A percentile compares a stretch with the other conserved stretches of the same genome.
Evolutionary conservation across 2,113 vertebrate species (phyloP).

Genomic region (Oceanodroma tethys): DNA sequence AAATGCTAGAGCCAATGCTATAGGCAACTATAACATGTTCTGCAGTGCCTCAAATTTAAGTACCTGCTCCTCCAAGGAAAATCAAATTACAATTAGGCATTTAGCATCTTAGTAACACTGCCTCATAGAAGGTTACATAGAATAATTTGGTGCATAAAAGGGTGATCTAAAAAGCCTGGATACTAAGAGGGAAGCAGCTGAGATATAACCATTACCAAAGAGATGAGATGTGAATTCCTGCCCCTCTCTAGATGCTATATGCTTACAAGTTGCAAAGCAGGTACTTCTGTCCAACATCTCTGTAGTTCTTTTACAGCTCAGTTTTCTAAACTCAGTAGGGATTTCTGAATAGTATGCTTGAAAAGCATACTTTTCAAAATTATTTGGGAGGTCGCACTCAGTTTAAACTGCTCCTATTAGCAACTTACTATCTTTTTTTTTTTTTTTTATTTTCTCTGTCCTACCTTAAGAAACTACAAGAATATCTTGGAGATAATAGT

Average conservation of each 20-base stretch:
- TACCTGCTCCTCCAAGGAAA: not conserved
- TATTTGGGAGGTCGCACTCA: not conserved
- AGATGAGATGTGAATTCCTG: not conserved
- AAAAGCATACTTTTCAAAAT: not conserved
- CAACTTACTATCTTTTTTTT: not conserved
- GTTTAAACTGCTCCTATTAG: not conserved
- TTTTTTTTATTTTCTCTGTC: not conserved
- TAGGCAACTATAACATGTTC: not conserved
- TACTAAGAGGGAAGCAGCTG: not conserved
- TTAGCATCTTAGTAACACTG: not conserved
- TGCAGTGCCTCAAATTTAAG: not conserved
- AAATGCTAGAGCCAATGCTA: not conserved
- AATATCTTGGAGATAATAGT: not conserved
- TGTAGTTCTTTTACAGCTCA: not conserved
- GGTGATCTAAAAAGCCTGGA: not conserved
- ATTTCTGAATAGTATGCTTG: no score
- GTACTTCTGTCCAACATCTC: not conserved
- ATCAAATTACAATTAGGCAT: not conserved
- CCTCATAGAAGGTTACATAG: not conserved
- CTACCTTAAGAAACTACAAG: not conserved
- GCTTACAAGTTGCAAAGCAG: not conserved
- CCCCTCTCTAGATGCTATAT: not conserved
- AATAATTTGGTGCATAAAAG: not conserved
- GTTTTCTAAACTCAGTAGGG: not conserved
- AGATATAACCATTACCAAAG: not conserved